Conservation (phyloP, 2,797 vertebrate species). For the Huso huso region DNA sequence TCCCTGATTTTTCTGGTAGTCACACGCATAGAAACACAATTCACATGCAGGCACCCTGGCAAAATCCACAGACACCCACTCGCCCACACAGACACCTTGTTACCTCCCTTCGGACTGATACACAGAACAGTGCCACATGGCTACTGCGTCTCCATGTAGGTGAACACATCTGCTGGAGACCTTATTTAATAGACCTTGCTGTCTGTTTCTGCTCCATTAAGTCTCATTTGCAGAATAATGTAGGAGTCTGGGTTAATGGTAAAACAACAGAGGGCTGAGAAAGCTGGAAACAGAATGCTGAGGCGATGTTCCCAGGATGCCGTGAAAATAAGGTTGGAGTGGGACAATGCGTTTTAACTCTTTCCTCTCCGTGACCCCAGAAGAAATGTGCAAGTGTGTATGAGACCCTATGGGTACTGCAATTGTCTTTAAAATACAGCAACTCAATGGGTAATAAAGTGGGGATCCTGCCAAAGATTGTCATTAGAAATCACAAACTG, state of each 20-base stretch:
- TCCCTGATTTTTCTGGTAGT: too few relatives aligned
- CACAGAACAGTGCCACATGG: slow-evolving; percentile 26
- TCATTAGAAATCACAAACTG: slow-evolving; percentile 35
- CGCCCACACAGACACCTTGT: neutral
- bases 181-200: slow-evolving; percentile 30
- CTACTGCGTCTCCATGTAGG: neutral
- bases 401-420: slow-evolving; percentile 36
- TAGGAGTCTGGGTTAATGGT: slow-evolving; percentile 15
- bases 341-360: neutral
- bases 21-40: too few relatives aligned
- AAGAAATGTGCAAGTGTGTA: neutral
- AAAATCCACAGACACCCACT: too few relatives aligned
- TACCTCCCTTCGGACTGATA: slow-evolving; percentile 34
- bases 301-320: neutral
- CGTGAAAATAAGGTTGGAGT: slow-evolving; percentile 1
- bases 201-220: slow-evolving; percentile 47
- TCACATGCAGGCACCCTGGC: too few relatives aligned
- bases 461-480: slow-evolving; percentile 34
- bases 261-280: slow-evolving; percentile 8
- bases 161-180: slow-evolving; percentile 23
- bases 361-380: too few relatives aligned
- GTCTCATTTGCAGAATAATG: slow-evolving; percentile 30
- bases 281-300: neutral
- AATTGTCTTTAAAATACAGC: slow-evolving; percentile 48
- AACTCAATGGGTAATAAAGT: slow-evolving; percentile 29